Percentiles rank a stretch among this genome's conserved stretches.
Conservation (phyloP, 2,113 vertebrate genomes). For the Pseudorasbora parva region DNA sequence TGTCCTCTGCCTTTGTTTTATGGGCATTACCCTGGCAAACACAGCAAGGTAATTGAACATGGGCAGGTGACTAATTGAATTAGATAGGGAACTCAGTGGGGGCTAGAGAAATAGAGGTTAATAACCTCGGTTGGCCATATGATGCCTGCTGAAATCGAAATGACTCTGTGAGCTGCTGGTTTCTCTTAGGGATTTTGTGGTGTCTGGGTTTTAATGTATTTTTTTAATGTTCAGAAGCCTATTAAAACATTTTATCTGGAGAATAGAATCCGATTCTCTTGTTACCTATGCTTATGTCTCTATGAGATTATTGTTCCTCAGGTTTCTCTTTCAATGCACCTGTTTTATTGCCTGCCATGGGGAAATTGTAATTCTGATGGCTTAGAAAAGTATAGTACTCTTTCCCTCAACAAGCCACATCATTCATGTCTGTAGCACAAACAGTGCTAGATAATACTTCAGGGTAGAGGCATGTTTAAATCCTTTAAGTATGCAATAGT, state of each 20-base stretch:
- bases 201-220: background rate
- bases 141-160: slow-evolving; percentile 29
- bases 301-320: background rate
- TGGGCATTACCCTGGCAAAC: slow-evolving; percentile 35
- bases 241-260: background rate
- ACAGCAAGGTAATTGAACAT: slow-evolving; percentile 51
- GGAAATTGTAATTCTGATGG: background rate
- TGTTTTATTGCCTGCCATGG: background rate
- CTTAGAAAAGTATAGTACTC: background rate
- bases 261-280: too few relatives aligned
- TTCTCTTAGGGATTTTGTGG: background rate
- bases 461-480: background rate
- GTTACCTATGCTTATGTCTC: background rate
- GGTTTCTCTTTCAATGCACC: background rate
- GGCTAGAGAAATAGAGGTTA: slow-evolving; percentile 48
- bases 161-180: background rate
- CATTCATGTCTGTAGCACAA: background rate
- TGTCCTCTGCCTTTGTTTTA: slow-evolving; percentile 39
- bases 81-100: slow-evolving; percentile 40
- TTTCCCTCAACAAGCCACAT: background rate
- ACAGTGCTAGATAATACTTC: background rate
- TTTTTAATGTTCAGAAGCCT: background rate
- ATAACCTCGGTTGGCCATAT: slow-evolving; percentile 30
- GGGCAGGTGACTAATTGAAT: slow-evolving; percentile 55
- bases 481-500: background rate